These are phyloP conservation scores for Troides helena DNA, from an alignment of 2,888 invertebrate species.

Conservation along the genomic window DNA sequence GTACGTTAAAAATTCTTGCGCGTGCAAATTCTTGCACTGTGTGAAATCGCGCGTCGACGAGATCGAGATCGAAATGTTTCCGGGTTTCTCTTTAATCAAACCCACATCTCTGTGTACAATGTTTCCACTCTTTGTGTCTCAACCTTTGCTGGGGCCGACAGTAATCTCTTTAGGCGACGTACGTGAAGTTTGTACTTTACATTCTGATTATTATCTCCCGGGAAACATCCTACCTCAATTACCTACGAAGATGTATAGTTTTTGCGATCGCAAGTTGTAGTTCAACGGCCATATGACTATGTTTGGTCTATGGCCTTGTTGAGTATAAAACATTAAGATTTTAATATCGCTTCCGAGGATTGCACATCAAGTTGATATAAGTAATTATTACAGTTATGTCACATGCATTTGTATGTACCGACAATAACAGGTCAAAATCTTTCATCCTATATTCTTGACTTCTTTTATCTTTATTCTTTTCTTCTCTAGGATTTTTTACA, in stretches of 20 bases:
- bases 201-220: slow-evolving; percentile 15
- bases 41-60: slow-evolving; percentile 26
- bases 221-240: slow-evolving; percentile 9
- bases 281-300: too few relatives aligned
- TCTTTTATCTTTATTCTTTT: too few relatives aligned
- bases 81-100: slow-evolving; percentile 27
- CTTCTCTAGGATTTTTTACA: too few relatives aligned
- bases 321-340: too few relatives aligned
- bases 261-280: too few relatives aligned
- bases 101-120: slow-evolving; percentile 8
- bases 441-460: too few relatives aligned
- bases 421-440: too few relatives aligned
- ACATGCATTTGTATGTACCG: too few relatives aligned
- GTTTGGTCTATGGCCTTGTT: too few relatives aligned
- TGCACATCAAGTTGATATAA: too few relatives aligned
- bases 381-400: too few relatives aligned
- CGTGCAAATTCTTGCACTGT: slow-evolving; percentile 25
- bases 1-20: slow-evolving; percentile 20
- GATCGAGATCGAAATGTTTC: slow-evolving; percentile 25
- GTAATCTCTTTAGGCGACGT: slow-evolving; percentile 16
- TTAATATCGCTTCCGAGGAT: too few relatives aligned
- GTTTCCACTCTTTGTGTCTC: slow-evolving; percentile 8
- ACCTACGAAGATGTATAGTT: slow-evolving; percentile 3
- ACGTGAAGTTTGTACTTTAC: slow-evolving; percentile 8
- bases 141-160: slow-evolving; percentile 1